Evolutionary conservation across 2,113 vertebrate species (phyloP).

Genomic region (Melanerpes aurifrons): DNA sequence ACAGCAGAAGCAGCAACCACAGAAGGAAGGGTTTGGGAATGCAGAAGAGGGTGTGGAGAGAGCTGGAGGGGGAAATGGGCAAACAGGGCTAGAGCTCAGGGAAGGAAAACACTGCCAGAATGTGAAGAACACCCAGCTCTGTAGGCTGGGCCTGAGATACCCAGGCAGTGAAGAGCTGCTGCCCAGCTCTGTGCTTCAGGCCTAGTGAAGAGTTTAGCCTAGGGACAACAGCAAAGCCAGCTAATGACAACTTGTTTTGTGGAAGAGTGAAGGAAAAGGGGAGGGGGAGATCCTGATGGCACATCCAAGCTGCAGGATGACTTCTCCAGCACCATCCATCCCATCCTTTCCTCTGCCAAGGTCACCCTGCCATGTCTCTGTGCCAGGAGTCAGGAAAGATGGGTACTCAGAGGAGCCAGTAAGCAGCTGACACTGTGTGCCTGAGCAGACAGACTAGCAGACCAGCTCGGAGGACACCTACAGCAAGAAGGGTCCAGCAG

Average conservation of each 20-base stretch:
- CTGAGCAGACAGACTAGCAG: neutral
- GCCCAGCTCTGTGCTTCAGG: neutral
- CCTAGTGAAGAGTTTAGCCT: neutral
- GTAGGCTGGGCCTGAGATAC: neutral
- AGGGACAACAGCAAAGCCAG: neutral
- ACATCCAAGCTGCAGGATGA: neutral
- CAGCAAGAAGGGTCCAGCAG: neutral
- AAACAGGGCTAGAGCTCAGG: neutral
- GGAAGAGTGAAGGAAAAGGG: neutral
- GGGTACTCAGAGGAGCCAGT: neutral
- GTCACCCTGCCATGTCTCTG: accelerated
- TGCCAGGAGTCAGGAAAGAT: neutral
- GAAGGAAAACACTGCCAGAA: neutral
- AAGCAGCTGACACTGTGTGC: neutral
- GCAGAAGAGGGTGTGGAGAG: neutral
- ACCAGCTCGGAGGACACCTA: neutral
- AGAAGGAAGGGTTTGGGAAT: neutral
- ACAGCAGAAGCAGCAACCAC: accelerated
- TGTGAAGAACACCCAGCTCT: neutral
- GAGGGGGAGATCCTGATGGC: neutral
- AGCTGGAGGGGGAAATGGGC: neutral
- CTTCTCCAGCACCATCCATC: neutral
- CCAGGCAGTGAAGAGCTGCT: neutral
- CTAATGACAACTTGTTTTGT: neutral
- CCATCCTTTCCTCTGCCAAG: neutral